Percentiles rank a stretch among this genome's conserved stretches.
Conservation (phyloP, 2,888 invertebrate species). For the Glaucopsyche alexis region DNA sequence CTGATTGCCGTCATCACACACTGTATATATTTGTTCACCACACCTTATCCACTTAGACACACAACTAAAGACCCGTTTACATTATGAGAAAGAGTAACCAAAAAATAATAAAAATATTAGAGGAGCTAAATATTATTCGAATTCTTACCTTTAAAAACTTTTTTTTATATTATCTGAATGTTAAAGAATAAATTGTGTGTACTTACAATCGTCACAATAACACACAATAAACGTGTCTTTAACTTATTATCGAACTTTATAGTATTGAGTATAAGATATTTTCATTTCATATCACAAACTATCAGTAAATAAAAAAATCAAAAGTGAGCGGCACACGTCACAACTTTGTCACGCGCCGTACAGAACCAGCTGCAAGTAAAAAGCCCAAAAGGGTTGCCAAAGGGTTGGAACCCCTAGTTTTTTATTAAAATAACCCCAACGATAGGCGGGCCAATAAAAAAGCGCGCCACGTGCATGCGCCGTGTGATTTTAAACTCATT, state of each 20-base stretch:
- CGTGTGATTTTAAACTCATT: slow-evolving; percentile 76
- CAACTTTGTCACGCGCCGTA: slow-evolving; percentile 58
- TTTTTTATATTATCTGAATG: too few species aligned
- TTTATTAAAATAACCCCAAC: slow-evolving; percentile 54
- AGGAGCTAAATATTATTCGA: background rate
- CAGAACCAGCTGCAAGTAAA: slow-evolving; percentile 66
- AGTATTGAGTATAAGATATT: background rate
- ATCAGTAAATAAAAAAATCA: background rate
- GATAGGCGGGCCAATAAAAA: slow-evolving; percentile 72
- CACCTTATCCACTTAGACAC: slow-evolving; percentile 30
- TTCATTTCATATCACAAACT: background rate
- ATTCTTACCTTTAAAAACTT: background rate
- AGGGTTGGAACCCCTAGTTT: slow-evolving; percentile 64
- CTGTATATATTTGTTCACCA: slow-evolving; percentile 30
- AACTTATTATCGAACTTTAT: background rate
- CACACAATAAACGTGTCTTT: background rate
- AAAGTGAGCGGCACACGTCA: slow-evolving; percentile 45
- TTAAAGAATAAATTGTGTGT: background rate
- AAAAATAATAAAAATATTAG: background rate
- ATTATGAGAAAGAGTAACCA: background rate
- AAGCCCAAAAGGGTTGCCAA: slow-evolving; percentile 63
- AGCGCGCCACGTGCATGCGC: slow-evolving; percentile 73
- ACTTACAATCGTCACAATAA: background rate
- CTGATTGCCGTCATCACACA: slow-evolving; percentile 45
- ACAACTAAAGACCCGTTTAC: background rate